Conservation (phyloP, 2,113 vertebrate species). For the Tragelaphus buxtoni region DNA sequence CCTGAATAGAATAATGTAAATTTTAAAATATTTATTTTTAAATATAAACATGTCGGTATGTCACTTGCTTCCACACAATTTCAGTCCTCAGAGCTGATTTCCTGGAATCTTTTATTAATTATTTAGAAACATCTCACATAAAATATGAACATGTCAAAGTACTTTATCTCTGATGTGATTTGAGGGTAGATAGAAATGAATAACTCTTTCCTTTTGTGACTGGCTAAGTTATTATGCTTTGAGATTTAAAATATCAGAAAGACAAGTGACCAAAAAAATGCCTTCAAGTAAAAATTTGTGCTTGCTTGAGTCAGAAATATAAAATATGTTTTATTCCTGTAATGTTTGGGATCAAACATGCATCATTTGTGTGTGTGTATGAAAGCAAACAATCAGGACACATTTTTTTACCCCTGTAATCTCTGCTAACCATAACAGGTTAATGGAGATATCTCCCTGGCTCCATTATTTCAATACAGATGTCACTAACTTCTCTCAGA, state of each 20-base stretch:
- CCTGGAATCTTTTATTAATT: conserved; percentile 26
- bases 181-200: neutral
- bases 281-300: neutral
- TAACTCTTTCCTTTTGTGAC: neutral
- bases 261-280: neutral
- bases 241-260: conserved; percentile 30
- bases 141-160: neutral
- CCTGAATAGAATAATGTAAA: neutral
- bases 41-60: neutral
- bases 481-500: conserved; percentile 21
- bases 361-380: neutral
- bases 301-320: neutral
- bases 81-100: neutral
- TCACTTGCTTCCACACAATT: neutral
- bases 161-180: neutral
- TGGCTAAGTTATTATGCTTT: conserved; percentile 29
- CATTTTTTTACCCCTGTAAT: neutral
- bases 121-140: conserved; percentile 19
- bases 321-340: neutral
- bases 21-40: neutral
- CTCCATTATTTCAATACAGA: conserved; percentile 23
- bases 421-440: neutral
- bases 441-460: neutral
- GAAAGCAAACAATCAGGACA: neutral
- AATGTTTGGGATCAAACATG: neutral